Percentiles rank a stretch among this genome's conserved stretches.
Conservation (phyloP, 1,140 invertebrate species). For the Palaemon carinicauda region DNA sequence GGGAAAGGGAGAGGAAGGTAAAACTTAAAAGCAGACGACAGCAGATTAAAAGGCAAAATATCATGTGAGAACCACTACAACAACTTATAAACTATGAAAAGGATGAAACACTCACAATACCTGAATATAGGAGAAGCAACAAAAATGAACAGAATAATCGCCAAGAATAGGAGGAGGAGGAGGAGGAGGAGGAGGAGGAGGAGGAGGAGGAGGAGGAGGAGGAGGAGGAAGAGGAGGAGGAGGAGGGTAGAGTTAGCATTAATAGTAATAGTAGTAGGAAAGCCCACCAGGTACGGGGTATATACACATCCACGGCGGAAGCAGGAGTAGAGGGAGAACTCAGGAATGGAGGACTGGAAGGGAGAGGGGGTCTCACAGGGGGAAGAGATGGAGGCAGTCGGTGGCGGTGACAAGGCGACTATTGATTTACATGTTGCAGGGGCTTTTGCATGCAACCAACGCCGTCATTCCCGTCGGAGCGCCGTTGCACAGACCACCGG, state of each 20-base stretch:
- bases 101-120: too few relatives aligned
- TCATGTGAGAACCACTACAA: too few relatives aligned
- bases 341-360: background rate
- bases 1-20: too few relatives aligned
- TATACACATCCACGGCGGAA: background rate
- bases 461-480: background rate
- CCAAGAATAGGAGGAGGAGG: background rate
- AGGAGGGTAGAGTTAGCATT: background rate
- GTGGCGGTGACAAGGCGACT: constrained; percentile 36
- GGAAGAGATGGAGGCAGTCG: background rate
- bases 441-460: constrained; percentile 31
- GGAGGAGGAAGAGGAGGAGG: background rate
- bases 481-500: background rate
- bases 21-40: too few relatives aligned
- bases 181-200: background rate
- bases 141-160: too few relatives aligned
- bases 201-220: background rate
- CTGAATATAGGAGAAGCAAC: too few relatives aligned
- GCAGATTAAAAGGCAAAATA: too few relatives aligned
- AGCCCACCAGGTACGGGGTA: background rate
- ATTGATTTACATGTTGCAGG: constrained; percentile 45
- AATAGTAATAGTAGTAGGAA: background rate
- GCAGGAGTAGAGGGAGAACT: background rate
- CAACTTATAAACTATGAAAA: too few relatives aligned
- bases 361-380: background rate